A percentile compares a stretch with the other conserved stretches of the same genome.
Conservation (phyloP, 1,140 invertebrate genomes). For the Hylaeus anthracinus region DNA sequence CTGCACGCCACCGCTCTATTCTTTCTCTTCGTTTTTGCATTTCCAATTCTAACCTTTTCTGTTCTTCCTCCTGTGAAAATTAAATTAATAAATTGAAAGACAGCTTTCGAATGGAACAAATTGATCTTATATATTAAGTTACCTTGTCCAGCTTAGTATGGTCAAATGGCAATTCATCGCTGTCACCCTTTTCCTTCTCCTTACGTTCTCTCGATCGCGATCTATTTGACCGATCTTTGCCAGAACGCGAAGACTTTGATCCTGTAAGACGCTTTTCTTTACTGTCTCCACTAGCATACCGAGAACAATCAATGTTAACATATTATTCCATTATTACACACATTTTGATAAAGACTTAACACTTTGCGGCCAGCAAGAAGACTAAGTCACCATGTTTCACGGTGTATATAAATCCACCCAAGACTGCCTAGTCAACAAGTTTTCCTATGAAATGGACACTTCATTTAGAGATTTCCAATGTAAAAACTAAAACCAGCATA, state of each 20-base stretch:
- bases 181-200: slow-evolving; percentile 82
- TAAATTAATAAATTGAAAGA: not conserved
- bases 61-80: slow-evolving; percentile 87
- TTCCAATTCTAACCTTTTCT: slow-evolving; percentile 94
- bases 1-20: slow-evolving; percentile 79
- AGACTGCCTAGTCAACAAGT: too few species aligned
- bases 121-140: slow-evolving; percentile 33
- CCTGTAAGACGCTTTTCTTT: slow-evolving; percentile 80
- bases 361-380: not conserved
- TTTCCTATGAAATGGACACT: too few species aligned
- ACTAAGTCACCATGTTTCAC: too few species aligned
- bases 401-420: too few species aligned
- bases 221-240: slow-evolving; percentile 77
- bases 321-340: slow-evolving; percentile 40
- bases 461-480: too few species aligned
- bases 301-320: slow-evolving; percentile 67
- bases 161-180: slow-evolving; percentile 84
- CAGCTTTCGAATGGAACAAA: not conserved
- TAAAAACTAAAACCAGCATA: too few species aligned
- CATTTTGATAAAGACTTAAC: not conserved
- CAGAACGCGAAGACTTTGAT: slow-evolving; percentile 78
- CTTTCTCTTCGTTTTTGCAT: slow-evolving; percentile 97
- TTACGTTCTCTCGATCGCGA: slow-evolving; percentile 76
- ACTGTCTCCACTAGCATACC: slow-evolving; percentile 78
- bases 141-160: slow-evolving; percentile 89